Percentiles rank a stretch among this genome's conserved stretches.
phyloP scores from a whole-genome alignment of 2,888 invertebrate species.

The Mimachlamys varia region DNA sequence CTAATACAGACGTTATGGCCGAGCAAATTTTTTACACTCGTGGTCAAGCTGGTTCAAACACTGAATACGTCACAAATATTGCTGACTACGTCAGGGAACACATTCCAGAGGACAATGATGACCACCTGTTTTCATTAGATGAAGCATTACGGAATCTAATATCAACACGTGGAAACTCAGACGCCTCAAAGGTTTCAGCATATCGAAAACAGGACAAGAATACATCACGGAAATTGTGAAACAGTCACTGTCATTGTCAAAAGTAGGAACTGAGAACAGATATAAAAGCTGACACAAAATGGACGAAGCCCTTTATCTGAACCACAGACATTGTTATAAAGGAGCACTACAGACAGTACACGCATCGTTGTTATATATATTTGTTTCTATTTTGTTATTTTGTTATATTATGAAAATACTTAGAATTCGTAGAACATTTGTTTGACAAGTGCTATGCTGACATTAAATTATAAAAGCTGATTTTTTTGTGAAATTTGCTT shows the following conservation, averaged over 20 bases:
- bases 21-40: constrained; percentile 76
- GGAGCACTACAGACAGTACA: background rate
- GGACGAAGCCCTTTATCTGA: background rate
- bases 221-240: background rate
- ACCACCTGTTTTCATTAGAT: constrained; percentile 81
- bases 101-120: constrained; percentile 80
- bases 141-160: constrained; percentile 53
- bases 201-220: background rate
- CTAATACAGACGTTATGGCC: constrained; percentile 77
- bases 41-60: constrained; percentile 81
- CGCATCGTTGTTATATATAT: too few species aligned
- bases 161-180: background rate
- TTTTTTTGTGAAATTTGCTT: background rate
- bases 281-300: background rate
- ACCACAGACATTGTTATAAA: background rate
- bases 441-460: too few species aligned
- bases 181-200: background rate
- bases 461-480: too few species aligned
- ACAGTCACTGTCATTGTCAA: background rate
- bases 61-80: constrained; percentile 82
- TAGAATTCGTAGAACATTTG: too few species aligned
- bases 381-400: background rate
- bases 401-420: background rate
- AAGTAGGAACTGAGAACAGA: too few species aligned
- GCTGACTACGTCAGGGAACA: constrained; percentile 80